Evolutionary conservation across 2,888 invertebrate species (phyloP).

Genomic region (Dendrolimus pini): DNA sequence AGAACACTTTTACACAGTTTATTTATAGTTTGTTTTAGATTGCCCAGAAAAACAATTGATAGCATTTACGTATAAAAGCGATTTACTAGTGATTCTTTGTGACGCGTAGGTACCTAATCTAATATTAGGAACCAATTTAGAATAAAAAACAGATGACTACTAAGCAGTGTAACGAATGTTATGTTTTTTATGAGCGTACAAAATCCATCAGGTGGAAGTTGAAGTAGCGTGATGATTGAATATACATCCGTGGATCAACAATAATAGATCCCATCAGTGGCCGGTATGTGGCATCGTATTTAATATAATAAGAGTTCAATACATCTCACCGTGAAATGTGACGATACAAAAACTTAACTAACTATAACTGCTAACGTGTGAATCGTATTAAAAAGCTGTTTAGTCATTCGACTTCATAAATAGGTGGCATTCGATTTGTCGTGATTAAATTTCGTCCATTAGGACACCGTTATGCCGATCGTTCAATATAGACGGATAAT

Average conservation of each 20-base stretch:
- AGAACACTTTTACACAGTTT: not conserved
- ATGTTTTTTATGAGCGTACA: constrained; percentile 41
- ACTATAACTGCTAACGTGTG: constrained; percentile 75
- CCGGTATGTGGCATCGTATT: constrained; percentile 72
- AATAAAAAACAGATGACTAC: constrained; percentile 30
- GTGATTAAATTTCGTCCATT: constrained; percentile 75
- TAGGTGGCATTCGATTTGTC: constrained; percentile 74
- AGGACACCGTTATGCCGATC: constrained; percentile 62
- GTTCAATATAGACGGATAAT: constrained; percentile 56
- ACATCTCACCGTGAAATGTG: constrained; percentile 74
- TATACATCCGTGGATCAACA: constrained; percentile 74
- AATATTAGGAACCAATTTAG: constrained; percentile 15
- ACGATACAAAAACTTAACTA: constrained; percentile 73
- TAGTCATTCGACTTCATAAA: constrained; percentile 74
- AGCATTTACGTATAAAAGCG: too few relatives aligned
- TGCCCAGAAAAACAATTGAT: too few relatives aligned
- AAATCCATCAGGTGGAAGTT: constrained; percentile 48
- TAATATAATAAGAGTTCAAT: constrained; percentile 74
- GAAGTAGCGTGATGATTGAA: constrained; percentile 68
- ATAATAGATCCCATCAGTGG: constrained; percentile 72
- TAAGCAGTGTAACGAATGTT: constrained; percentile 40
- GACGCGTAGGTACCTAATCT: not conserved
- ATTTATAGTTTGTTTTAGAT: too few relatives aligned
- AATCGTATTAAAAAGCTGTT: constrained; percentile 76
- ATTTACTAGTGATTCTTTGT: too few relatives aligned